These are phyloP conservation scores for Eurystomus glaucurus DNA, from an alignment of 2,797 vertebrate genomes.

Conservation along the genomic window DNA sequence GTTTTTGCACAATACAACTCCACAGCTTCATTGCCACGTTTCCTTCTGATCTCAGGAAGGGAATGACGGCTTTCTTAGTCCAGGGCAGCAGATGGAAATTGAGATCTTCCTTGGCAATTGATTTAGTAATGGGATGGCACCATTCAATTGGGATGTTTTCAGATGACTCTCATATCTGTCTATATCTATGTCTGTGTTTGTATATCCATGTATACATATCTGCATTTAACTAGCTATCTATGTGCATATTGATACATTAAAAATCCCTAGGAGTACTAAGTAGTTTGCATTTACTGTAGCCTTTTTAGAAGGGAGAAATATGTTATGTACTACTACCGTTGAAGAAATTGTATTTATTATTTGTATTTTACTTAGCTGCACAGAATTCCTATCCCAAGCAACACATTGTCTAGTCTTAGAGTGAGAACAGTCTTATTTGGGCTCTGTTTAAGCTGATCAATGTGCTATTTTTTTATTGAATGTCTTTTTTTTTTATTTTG, in stretches of 20 bases:
- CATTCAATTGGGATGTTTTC: not conserved
- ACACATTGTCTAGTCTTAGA: not conserved
- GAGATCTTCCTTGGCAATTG: not conserved
- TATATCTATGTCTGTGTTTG: not conserved
- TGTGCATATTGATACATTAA: not conserved
- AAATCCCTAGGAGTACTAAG: not conserved
- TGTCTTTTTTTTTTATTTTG: fast-evolving
- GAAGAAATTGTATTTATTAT: not conserved
- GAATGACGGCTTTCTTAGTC: not conserved
- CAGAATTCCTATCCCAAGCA: not conserved
- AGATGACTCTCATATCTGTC: not conserved
- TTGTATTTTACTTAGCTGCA: not conserved
- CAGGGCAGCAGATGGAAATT: not conserved
- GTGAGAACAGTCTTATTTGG: not conserved
- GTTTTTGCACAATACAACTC: not conserved
- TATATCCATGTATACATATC: not conserved
- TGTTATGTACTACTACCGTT: fast-evolving
- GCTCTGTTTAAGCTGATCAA: not conserved
- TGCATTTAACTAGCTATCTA: not conserved
- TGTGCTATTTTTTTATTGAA: fast-evolving
- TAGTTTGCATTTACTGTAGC: not conserved
- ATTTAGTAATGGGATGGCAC: not conserved
- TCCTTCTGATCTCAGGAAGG: not conserved
- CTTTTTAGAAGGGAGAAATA: not conserved
- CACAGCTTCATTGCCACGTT: fast-evolving